Evolutionary conservation across 2,888 invertebrate species (phyloP).

Genomic region (Hypercompe scribonia): DNA sequence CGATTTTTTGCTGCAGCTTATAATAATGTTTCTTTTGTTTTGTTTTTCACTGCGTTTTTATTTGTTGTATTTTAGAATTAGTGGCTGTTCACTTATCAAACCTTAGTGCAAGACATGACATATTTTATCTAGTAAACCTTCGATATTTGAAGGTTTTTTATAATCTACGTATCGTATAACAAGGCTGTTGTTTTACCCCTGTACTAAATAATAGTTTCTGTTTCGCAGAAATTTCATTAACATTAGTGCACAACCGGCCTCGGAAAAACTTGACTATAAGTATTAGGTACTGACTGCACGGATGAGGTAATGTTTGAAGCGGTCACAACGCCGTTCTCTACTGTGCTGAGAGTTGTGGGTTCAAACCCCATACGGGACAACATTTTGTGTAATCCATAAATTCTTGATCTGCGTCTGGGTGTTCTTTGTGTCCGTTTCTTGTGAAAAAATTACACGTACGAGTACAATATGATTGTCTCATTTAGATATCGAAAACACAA

Average conservation of each 20-base stretch:
- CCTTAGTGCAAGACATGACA: not conserved
- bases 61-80: slow-evolving; percentile 8
- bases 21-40: slow-evolving; percentile 39
- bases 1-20: slow-evolving; percentile 53
- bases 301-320: no score
- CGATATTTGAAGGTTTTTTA: not conserved
- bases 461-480: not conserved
- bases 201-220: not conserved
- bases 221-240: not conserved
- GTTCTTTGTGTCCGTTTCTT: no score
- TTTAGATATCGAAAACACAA: not conserved
- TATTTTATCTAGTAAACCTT: not conserved
- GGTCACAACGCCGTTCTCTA: no score
- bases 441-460: no score
- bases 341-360: no score
- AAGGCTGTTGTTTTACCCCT: not conserved
- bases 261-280: no score
- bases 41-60: slow-evolving; percentile 33
- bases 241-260: no score
- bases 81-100: not conserved
- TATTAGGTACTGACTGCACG: no score
- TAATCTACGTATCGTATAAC: not conserved
- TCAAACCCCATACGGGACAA: no score
- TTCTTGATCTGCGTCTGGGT: no score
- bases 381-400: no score